Evolutionary conservation across 2,888 invertebrate species (phyloP).

Genomic region (Meganola albula): DNA sequence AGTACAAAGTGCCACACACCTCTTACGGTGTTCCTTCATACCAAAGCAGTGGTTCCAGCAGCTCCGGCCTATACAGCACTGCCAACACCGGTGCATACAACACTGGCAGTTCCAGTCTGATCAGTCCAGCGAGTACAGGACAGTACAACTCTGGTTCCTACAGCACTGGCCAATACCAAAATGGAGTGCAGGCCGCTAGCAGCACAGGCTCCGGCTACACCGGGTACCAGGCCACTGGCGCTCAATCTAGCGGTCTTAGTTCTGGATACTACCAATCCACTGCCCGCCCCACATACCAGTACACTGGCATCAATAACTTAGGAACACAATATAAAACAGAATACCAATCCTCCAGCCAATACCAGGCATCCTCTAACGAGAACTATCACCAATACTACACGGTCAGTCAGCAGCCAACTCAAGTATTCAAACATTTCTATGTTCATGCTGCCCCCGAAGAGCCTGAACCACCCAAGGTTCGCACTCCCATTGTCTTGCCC

Average conservation of each 20-base stretch:
- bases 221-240: slow-evolving; percentile 1
- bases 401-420: slow-evolving; percentile 84
- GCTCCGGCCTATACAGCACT: slow-evolving; percentile 31
- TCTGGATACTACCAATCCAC: slow-evolving; percentile 14
- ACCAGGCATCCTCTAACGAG: slow-evolving; percentile 28
- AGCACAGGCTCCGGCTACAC: slow-evolving; percentile 6
- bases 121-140: too few relatives aligned
- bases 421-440: slow-evolving; percentile 79
- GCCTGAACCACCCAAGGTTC: slow-evolving; percentile 71
- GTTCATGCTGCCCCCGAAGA: slow-evolving; percentile 70
- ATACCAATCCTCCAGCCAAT: slow-evolving; percentile 31
- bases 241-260: slow-evolving; percentile 1
- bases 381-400: slow-evolving; percentile 79
- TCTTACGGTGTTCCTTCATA: slow-evolving; percentile 60
- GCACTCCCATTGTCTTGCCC: slow-evolving; percentile 77
- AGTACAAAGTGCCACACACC: slow-evolving; percentile 60
- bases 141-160: too few relatives aligned
- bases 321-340: slow-evolving; percentile 18
- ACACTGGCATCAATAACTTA: slow-evolving; percentile 5
- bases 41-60: slow-evolving; percentile 33
- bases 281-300: slow-evolving; percentile 21
- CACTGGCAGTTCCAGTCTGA: slow-evolving; percentile 2
- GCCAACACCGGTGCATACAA: slow-evolving; percentile 15
- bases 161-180: slow-evolving; percentile 1
- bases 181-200: neutral